Conservation (phyloP, 2,797 vertebrate genomes). For the Rhinophrynus dorsalis region DNA sequence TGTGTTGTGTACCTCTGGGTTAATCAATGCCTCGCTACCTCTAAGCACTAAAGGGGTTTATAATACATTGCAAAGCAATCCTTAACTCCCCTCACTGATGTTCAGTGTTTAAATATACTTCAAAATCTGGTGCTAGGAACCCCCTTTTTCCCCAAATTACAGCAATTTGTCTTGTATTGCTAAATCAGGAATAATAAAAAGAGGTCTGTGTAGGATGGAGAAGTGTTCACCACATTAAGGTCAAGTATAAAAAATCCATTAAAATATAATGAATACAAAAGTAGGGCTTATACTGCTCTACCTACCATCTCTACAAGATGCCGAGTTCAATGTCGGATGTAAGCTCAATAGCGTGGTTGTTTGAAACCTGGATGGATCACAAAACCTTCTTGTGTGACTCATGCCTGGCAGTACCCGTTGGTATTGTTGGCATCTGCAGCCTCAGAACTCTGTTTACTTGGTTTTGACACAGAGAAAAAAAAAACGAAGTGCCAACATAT, state of each 20-base stretch:
- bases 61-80: too few species aligned
- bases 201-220: slow-evolving; percentile 1
- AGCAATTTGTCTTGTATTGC: slow-evolving; percentile 5
- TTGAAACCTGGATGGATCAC: slow-evolving; percentile 6
- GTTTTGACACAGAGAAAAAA: slow-evolving; percentile 39
- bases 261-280: slow-evolving; percentile 22
- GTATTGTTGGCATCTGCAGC: slow-evolving; percentile 40
- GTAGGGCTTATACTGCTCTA: background rate
- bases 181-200: background rate
- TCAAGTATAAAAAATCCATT: slow-evolving; percentile 7
- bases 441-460: slow-evolving; percentile 24
- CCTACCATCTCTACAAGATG: slow-evolving; percentile 16
- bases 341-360: background rate
- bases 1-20: too few species aligned
- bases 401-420: slow-evolving; percentile 26
- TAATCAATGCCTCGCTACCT: too few species aligned
- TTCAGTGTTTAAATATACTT: too few species aligned
- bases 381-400: slow-evolving; percentile 37
- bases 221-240: background rate
- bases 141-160: too few species aligned
- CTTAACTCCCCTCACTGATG: too few species aligned
- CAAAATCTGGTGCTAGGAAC: too few species aligned
- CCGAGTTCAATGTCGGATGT: slow-evolving; percentile 9
- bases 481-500: slow-evolving; percentile 44
- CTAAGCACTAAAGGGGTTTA: too few species aligned